Evolutionary conservation across 2,113 vertebrate genomes (phyloP), one percentile per base, ranked within the genome.

Genomic region (Myotis brandtii): DNA sequence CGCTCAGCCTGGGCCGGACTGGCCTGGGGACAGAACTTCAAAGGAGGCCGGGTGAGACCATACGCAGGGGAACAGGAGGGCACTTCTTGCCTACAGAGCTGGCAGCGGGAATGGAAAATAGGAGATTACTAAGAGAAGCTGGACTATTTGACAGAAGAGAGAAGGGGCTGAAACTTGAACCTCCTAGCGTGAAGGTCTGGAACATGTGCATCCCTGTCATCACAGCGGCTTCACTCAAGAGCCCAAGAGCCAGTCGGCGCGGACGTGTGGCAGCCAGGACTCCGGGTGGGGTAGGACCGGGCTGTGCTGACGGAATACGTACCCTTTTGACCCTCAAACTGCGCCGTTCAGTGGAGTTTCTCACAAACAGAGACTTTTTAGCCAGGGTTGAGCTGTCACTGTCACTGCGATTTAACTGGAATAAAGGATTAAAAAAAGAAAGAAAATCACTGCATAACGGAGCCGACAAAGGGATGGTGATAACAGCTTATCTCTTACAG

Each of bases 351-450:
- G 97, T 98, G 73, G 99, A 98, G 11, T 99, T 99, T 93, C 99
- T 98, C 93, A 99, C 98, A 87, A 99, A 99, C 30, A 99, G 98
- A n/a, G 99, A 98, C 69, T 98, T 99, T 95, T 98, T 99, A 95
- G 99, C 98, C 64, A 99, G 95, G 0, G 99, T 99, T 23, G 99
- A 99, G 93, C 99, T 99, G 98, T 99, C 99, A 0, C 99, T 99
- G 98, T 99, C 99, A 32, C 99, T 99, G 73, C 99, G 98, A 96
- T 98, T 99, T 98, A 99, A 34, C 99, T 99, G 98, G 46, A 95
- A 96, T 86, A 97, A 72, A 18, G 89, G 18, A 93, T 32, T 32
- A 2, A 69, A 54, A 40, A 80, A 16, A 50, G 37, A 56, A 40
- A 32, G 70, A 59, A 79, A 84, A 43, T 92, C 13, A 91, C 66